Conservation (phyloP, 2,113 vertebrate genomes). For the Origma solitaria region DNA sequence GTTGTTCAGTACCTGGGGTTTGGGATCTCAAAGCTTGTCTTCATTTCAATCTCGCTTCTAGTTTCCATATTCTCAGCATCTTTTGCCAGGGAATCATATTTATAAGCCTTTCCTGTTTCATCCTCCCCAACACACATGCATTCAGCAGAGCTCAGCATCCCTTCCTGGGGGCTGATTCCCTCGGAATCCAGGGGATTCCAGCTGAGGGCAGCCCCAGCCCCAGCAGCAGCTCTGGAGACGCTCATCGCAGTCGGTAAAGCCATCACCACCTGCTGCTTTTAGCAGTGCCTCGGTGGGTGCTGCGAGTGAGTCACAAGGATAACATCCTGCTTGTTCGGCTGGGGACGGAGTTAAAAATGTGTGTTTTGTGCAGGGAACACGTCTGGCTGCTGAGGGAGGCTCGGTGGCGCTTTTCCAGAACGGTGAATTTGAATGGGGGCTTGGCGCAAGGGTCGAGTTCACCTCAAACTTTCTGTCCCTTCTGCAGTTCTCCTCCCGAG, state of each 20-base stretch:
- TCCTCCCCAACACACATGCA: no score
- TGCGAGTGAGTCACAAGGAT: slow-evolving; percentile 6
- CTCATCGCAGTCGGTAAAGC: not conserved
- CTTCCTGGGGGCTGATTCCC: not conserved
- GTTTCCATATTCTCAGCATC: no score
- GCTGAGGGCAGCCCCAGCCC: not conserved
- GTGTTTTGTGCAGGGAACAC: not conserved
- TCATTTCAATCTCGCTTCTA: no score
- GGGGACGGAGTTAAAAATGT: not conserved
- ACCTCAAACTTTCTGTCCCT: not conserved
- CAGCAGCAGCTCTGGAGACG: not conserved
- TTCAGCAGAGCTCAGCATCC: not conserved
- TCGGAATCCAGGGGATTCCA: not conserved
- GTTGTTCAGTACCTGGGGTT: no score
- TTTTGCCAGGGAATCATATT: no score
- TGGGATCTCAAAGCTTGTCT: no score
- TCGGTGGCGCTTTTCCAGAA: not conserved
- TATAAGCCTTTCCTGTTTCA: no score
- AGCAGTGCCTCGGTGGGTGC: slow-evolving; percentile 17
- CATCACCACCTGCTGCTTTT: not conserved
- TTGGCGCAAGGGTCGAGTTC: not conserved
- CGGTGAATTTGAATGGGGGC: not conserved
- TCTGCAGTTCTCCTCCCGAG: not conserved
- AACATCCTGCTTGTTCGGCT: slow-evolving; percentile 13
- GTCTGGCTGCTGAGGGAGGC: not conserved